Percentiles rank a stretch among this genome's conserved stretches.
Evolutionary conservation across 2,797 vertebrate genomes (phyloP).

Genomic region (Eulemur albifrons): DNA sequence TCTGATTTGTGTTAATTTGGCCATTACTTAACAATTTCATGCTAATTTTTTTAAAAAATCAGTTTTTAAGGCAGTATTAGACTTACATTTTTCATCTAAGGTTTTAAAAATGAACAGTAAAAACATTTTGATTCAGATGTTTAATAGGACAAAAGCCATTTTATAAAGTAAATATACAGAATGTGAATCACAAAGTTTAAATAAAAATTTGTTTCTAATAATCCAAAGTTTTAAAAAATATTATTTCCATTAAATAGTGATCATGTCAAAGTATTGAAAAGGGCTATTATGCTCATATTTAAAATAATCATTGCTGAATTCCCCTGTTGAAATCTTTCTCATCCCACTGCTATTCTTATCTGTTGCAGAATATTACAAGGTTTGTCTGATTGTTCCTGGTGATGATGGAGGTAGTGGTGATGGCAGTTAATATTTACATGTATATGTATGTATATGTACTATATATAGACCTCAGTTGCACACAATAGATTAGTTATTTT

Average conservation of each 20-base stretch:
- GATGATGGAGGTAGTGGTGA: not conserved
- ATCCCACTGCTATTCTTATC: not conserved
- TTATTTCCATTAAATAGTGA: not conserved
- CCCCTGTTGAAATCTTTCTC: not conserved
- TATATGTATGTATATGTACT: not conserved
- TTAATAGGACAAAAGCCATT: constrained; percentile 14
- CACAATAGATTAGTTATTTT: not conserved
- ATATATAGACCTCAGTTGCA: not conserved
- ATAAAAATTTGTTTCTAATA: not conserved
- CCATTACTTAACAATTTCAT: constrained; percentile 77
- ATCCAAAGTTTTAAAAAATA: not conserved
- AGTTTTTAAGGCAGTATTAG: constrained; percentile 60
- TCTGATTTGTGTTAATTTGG: constrained; percentile 82
- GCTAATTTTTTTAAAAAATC: constrained; percentile 70
- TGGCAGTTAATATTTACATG: not conserved
- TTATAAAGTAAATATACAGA: constrained; percentile 5
- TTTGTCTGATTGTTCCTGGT: not conserved
- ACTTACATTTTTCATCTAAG: constrained; percentile 58
- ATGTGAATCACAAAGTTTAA: not conserved
- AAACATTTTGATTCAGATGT: constrained; percentile 41
- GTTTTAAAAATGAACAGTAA: constrained; percentile 58
- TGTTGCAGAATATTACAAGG: not conserved
- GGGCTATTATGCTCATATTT: not conserved
- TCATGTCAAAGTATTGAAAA: not conserved
- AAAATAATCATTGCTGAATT: not conserved